Evolutionary conservation across 2,888 invertebrate species (phyloP).

Genomic region (Leucophora obtusa): DNA sequence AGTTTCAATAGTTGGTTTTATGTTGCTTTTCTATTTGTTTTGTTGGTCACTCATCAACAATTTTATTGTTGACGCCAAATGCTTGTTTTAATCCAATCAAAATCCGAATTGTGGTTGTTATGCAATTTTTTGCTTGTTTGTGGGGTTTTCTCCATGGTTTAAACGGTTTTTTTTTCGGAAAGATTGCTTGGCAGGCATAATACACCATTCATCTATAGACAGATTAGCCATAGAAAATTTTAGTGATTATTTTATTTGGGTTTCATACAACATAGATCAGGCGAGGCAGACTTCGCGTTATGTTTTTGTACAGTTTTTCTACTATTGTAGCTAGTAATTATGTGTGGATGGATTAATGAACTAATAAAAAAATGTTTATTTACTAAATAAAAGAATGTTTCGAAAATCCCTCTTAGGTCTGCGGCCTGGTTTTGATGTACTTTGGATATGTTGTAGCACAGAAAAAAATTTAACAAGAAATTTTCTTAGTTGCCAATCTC

Average conservation of each 20-base stretch:
- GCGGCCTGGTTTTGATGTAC: too few species aligned
- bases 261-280: constrained; percentile 29
- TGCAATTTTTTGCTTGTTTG: constrained; percentile 61
- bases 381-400: too few species aligned
- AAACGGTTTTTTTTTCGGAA: constrained; percentile 17
- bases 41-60: constrained; percentile 63
- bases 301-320: background rate
- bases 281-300: background rate
- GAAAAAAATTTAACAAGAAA: too few species aligned
- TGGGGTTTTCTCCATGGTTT: constrained; percentile 58
- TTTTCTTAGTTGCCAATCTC: too few species aligned
- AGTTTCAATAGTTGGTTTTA: constrained; percentile 12
- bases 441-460: too few species aligned
- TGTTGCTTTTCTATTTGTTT: constrained; percentile 16
- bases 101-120: constrained; percentile 72
- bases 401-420: too few species aligned
- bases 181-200: constrained; percentile 41
- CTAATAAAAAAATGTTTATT: too few species aligned
- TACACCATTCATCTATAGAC: constrained; percentile 24
- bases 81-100: constrained; percentile 75
- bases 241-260: constrained; percentile 9
- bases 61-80: constrained; percentile 70
- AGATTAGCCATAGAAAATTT: constrained; percentile 9
- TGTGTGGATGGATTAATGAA: background rate
- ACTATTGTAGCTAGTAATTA: background rate